These are phyloP conservation scores for Pharmacophagus antenor DNA, from an alignment of 2,888 invertebrate genomes.

Conservation along the genomic window DNA sequence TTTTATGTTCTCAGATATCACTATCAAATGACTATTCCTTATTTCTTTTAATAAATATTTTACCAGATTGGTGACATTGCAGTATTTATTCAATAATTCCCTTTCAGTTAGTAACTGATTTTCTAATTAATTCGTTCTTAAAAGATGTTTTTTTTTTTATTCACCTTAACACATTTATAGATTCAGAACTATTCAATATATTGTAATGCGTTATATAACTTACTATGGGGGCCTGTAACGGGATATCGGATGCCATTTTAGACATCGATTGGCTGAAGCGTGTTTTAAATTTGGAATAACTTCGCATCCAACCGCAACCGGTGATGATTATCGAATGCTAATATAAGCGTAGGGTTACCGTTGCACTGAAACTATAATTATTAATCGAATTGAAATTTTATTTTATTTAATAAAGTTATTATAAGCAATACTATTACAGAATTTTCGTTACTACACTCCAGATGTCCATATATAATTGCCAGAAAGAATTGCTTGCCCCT, in stretches of 20 bases:
- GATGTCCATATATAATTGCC: too few relatives aligned
- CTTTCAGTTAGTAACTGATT: too few relatives aligned
- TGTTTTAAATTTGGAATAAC: constrained; percentile 59
- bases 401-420: background rate
- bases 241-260: constrained; percentile 45
- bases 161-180: too few relatives aligned
- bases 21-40: too few relatives aligned
- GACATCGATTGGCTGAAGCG: constrained; percentile 53
- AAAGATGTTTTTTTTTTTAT: too few relatives aligned
- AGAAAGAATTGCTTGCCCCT: too few relatives aligned
- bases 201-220: constrained; percentile 12
- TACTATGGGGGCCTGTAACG: constrained; percentile 33
- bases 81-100: too few relatives aligned
- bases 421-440: background rate
- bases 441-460: too few relatives aligned
- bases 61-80: too few relatives aligned
- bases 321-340: constrained; percentile 55
- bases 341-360: constrained; percentile 33
- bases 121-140: too few relatives aligned
- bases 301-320: constrained; percentile 43
- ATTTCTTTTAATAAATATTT: too few relatives aligned
- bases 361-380: background rate
- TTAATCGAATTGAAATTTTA: background rate
- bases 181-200: background rate
- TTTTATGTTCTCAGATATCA: too few relatives aligned